phyloP scores from a whole-genome alignment of 2,113 vertebrate genomes.

The Hyperopisus bebe region DNA sequence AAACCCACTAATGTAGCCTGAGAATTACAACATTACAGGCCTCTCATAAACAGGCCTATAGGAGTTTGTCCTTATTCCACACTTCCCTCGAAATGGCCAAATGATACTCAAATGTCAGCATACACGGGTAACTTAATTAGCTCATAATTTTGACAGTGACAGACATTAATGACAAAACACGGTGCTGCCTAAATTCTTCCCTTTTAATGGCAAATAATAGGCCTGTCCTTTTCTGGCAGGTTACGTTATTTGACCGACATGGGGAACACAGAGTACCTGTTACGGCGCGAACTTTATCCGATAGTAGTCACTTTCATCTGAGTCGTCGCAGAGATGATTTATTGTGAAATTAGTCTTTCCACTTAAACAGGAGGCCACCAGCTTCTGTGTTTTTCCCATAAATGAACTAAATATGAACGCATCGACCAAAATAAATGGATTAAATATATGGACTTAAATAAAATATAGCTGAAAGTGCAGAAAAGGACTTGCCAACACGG shows the following conservation, averaged over 20 bases:
- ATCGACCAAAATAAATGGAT: not conserved
- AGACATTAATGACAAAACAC: not conserved
- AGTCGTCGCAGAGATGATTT: not conserved
- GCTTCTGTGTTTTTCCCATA: not conserved
- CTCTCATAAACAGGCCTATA: not conserved
- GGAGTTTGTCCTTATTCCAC: not conserved
- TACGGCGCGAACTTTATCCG: not conserved
- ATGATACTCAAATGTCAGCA: not conserved
- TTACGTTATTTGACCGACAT: not conserved
- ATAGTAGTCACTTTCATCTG: not conserved
- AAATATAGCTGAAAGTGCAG: not conserved
- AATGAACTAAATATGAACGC: not conserved
- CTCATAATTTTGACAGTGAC: slow-evolving; percentile 5
- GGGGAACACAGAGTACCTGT: not conserved
- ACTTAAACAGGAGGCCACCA: not conserved
- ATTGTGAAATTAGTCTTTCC: not conserved
- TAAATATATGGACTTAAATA: not conserved
- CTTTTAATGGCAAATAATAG: not conserved
- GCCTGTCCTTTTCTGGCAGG: not conserved
- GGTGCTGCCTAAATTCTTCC: not conserved
- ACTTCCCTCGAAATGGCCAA: not conserved
- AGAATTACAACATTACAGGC: slow-evolving; percentile 10
- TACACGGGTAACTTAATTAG: not conserved
- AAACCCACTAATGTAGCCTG: slow-evolving; percentile 1
- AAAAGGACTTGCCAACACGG: not conserved